Conservation (phyloP, 2,113 vertebrate species). For the Labeo rohita region DNA sequence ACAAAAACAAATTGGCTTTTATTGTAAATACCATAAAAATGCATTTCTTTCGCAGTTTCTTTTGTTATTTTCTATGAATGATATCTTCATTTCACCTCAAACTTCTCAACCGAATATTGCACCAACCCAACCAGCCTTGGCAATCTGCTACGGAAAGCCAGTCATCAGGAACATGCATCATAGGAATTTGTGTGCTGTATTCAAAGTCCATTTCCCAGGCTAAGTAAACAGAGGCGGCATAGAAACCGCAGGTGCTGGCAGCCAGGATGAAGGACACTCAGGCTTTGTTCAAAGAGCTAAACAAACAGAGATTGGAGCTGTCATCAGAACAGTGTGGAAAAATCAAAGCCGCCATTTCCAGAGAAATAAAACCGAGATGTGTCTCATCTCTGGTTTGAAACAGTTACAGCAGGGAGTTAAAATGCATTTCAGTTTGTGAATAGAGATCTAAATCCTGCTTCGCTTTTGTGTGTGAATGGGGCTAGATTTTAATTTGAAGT, state of each 20-base stretch:
- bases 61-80: not conserved
- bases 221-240: slow-evolving; percentile 33
- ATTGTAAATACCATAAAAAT: not conserved
- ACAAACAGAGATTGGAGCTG: slow-evolving; percentile 52
- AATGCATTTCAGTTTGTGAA: slow-evolving; percentile 33
- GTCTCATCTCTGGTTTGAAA: slow-evolving; percentile 23
- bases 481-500: slow-evolving; percentile 11
- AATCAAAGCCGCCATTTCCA: slow-evolving; percentile 48
- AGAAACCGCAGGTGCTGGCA: slow-evolving; percentile 54
- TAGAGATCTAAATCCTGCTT: slow-evolving; percentile 25
- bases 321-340: slow-evolving; percentile 47
- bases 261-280: slow-evolving; percentile 42
- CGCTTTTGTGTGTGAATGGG: slow-evolving; percentile 18
- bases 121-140: not conserved
- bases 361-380: slow-evolving; percentile 64
- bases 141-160: not conserved
- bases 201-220: slow-evolving; percentile 19
- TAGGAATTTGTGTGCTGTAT: not conserved
- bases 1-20: not conserved
- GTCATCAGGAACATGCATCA: slow-evolving; percentile 29
- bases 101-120: not conserved
- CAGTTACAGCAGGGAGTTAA: not conserved
- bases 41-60: not conserved
- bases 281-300: slow-evolving; percentile 57
- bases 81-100: not conserved